Evolutionary conservation across 30 jellyfish, hydroid and myxozoan species (phyloP).

Genomic region (Mastigias papua): DNA sequence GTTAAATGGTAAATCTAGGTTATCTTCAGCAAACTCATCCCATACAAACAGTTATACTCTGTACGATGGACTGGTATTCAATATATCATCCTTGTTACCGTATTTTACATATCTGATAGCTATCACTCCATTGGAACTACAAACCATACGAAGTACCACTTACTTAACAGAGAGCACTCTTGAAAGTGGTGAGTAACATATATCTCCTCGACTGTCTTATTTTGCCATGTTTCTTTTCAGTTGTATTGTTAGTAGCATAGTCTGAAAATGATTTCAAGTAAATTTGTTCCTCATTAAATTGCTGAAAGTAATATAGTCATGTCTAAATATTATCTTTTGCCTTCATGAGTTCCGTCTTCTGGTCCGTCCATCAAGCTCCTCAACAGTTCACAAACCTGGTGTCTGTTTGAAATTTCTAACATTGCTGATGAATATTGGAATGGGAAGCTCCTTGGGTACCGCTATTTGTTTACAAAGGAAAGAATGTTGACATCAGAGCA

Average conservation of each 20-base stretch:
- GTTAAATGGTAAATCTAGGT: neutral
- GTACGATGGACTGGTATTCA: slow-evolving; percentile 27
- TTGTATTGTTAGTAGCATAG: too few relatives aligned
- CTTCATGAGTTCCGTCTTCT: slow-evolving; percentile 25
- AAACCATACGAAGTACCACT: neutral
- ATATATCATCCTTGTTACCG: slow-evolving; percentile 1
- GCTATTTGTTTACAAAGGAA: neutral
- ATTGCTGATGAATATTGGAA: slow-evolving; percentile 10
- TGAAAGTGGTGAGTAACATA: slow-evolving; percentile 15
- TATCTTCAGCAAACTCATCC: neutral
- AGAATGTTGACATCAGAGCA: neutral
- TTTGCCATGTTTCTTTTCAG: too few relatives aligned
- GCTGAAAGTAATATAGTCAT: neutral
- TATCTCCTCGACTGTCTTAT: too few relatives aligned
- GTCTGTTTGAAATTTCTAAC: neutral
- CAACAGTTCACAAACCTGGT: neutral
- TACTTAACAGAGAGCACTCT: neutral
- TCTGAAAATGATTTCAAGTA: too few relatives aligned
- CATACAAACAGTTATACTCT: neutral
- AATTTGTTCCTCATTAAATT: too few relatives aligned
- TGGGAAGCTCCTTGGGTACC: slow-evolving; percentile 11
- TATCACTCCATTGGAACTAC: slow-evolving; percentile 44
- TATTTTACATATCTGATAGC: neutral
- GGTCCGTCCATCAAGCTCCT: slow-evolving; percentile 18
- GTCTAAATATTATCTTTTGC: neutral